Conservation (phyloP, 2,888 invertebrate genomes). For the Beris morrisii region DNA sequence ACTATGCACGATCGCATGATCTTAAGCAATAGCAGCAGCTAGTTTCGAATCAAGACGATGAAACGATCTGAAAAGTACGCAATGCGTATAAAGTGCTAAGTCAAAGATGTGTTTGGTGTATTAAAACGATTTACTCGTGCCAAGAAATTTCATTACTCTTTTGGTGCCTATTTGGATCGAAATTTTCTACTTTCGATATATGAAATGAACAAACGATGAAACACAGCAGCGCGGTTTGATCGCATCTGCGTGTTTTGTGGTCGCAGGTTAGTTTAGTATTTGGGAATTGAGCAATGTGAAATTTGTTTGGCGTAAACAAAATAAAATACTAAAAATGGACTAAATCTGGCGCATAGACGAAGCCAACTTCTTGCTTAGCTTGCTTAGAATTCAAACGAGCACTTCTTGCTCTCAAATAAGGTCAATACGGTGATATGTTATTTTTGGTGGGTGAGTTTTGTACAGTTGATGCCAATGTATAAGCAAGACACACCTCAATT, state of each 20-base stretch:
- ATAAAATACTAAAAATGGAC: constrained; percentile 14
- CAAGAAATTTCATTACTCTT: constrained; percentile 42
- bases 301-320: constrained; percentile 20
- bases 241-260: constrained; percentile 1
- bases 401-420: constrained; percentile 11
- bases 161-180: constrained; percentile 44
- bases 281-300: constrained; percentile 18
- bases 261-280: constrained; percentile 10
- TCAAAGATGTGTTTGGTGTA: constrained; percentile 20
- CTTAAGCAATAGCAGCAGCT: constrained; percentile 15
- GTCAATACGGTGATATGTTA: constrained; percentile 12
- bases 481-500: too few species aligned
- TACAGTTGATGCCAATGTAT: too few species aligned
- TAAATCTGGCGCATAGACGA: background rate
- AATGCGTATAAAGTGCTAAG: constrained; percentile 18
- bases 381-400: background rate
- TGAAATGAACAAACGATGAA: constrained; percentile 17
- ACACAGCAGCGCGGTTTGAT: constrained; percentile 19
- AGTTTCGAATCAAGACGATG: background rate
- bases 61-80: constrained; percentile 11
- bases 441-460: constrained; percentile 23
- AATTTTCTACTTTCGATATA: constrained; percentile 42
- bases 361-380: background rate
- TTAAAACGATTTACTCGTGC: constrained; percentile 41
- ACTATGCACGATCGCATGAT: background rate